These are phyloP conservation scores for Dreissena rostriformis DNA, from an alignment of 1,140 invertebrate genomes.

Conservation along the genomic window DNA sequence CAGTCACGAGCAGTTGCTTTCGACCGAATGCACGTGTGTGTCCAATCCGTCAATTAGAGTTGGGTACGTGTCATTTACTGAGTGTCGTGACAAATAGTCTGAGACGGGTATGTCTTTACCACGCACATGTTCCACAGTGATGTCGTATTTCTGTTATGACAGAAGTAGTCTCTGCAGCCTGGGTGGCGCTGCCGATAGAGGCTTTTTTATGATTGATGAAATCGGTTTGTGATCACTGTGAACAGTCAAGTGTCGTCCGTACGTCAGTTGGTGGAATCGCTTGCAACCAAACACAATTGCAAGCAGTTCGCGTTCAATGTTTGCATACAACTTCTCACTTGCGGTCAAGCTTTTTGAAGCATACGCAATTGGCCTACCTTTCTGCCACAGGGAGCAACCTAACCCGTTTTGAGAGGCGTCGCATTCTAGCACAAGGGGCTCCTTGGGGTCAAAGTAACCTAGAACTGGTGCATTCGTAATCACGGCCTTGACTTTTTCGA, in stretches of 20 bases:
- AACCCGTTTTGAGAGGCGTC: constrained; percentile 71
- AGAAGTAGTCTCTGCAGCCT: constrained; percentile 67
- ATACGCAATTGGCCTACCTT: constrained; percentile 66
- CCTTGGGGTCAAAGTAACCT: constrained; percentile 51
- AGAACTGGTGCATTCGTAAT: constrained; percentile 34
- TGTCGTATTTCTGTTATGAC: constrained; percentile 77
- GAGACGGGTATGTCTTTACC: constrained; percentile 79
- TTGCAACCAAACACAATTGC: constrained; percentile 82
- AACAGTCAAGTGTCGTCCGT: constrained; percentile 63
- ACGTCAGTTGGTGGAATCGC: constrained; percentile 79
- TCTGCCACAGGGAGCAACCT: constrained; percentile 80
- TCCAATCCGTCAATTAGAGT: neutral
- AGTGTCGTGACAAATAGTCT: constrained; percentile 67
- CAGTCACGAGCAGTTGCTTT: constrained; percentile 13
- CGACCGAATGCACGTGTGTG: constrained; percentile 16
- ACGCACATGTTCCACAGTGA: constrained; percentile 73
- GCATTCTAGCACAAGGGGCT: constrained; percentile 44
- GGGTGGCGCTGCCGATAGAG: constrained; percentile 41
- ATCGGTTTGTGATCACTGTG: constrained; percentile 61
- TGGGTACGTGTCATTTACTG: constrained; percentile 12
- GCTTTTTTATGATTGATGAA: constrained; percentile 53
- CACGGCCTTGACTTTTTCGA: constrained; percentile 52
- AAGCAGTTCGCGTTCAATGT: constrained; percentile 82
- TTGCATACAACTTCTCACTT: constrained; percentile 81
- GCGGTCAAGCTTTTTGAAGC: constrained; percentile 68